A percentile compares a stretch with the other conserved stretches of the same genome.
These are phyloP conservation scores for Apis dorsata DNA, from an alignment of 1,140 invertebrate genomes.

Conservation along the genomic window DNA sequence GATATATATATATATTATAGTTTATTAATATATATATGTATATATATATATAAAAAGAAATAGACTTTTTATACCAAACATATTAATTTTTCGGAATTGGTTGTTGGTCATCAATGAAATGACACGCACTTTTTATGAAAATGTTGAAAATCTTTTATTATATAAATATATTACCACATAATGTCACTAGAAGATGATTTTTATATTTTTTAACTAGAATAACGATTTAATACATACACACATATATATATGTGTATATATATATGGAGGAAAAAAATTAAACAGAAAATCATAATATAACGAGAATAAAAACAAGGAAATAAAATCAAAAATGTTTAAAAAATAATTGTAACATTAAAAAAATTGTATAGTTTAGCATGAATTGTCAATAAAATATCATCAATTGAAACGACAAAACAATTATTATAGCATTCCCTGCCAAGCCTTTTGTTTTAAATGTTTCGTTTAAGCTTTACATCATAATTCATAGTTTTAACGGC, in stretches of 20 bases:
- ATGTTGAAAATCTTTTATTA: slow-evolving; percentile 67
- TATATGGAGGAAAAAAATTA: slow-evolving; percentile 17
- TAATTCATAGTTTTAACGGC: neutral
- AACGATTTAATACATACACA: neutral
- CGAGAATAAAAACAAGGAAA: neutral
- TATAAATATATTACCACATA: slow-evolving; percentile 77
- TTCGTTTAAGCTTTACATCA: neutral
- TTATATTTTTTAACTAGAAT: slow-evolving; percentile 41
- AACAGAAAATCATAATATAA: slow-evolving; percentile 28
- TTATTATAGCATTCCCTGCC: slow-evolving; percentile 10
- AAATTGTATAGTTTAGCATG: slow-evolving; percentile 27
- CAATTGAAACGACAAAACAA: neutral
- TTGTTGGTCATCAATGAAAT: neutral
- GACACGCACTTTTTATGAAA: neutral
- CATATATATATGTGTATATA: no score
- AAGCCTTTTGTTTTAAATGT: neutral
- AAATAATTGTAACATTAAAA: neutral
- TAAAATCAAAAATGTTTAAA: neutral
- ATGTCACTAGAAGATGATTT: slow-evolving; percentile 65
- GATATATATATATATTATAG: no score
- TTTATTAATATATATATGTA: no score
- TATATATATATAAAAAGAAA: neutral
- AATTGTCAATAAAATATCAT: slow-evolving; percentile 19
- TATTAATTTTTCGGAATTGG: neutral
- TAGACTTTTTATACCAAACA: neutral